Evolutionary conservation across 2,888 invertebrate species (phyloP).

Genomic region (Oscheius sp.): DNA sequence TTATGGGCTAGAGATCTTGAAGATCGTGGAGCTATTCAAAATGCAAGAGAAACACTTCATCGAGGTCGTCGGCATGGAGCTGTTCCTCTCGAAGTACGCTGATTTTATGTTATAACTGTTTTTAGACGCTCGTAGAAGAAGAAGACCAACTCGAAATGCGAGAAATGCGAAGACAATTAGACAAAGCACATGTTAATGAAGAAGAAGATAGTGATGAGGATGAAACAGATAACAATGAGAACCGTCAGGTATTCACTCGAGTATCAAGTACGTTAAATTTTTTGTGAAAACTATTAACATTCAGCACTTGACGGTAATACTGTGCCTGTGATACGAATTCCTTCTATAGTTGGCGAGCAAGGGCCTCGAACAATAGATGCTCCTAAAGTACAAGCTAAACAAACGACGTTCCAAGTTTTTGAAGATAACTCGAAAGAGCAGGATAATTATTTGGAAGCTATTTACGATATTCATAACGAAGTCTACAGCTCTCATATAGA

Average conservation of each 20-base stretch:
- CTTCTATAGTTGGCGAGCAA: slow-evolving; percentile 42
- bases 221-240: slow-evolving; percentile 14
- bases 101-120: not conserved
- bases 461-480: slow-evolving; percentile 48
- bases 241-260: slow-evolving; percentile 42
- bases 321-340: slow-evolving; percentile 46
- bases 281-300: not conserved
- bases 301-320: slow-evolving; percentile 32
- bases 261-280: slow-evolving; percentile 28
- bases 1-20: slow-evolving; percentile 50
- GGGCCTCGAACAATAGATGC: slow-evolving; percentile 5
- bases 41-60: slow-evolving; percentile 45
- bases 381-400: not conserved
- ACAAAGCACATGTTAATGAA: slow-evolving; percentile 26
- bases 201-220: slow-evolving; percentile 23
- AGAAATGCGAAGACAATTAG: slow-evolving; percentile 43
- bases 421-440: slow-evolving; percentile 42
- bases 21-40: slow-evolving; percentile 36
- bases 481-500: slow-evolving; percentile 42
- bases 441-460: slow-evolving; percentile 41
- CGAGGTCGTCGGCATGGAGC: slow-evolving; percentile 39
- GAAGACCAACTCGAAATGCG: slow-evolving; percentile 53
- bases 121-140: slow-evolving; percentile 39
- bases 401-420: slow-evolving; percentile 38
- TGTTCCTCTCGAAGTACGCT: slow-evolving; percentile 36